Conservation (phyloP, 2,797 vertebrate genomes). For the Poecilia gillii region DNA sequence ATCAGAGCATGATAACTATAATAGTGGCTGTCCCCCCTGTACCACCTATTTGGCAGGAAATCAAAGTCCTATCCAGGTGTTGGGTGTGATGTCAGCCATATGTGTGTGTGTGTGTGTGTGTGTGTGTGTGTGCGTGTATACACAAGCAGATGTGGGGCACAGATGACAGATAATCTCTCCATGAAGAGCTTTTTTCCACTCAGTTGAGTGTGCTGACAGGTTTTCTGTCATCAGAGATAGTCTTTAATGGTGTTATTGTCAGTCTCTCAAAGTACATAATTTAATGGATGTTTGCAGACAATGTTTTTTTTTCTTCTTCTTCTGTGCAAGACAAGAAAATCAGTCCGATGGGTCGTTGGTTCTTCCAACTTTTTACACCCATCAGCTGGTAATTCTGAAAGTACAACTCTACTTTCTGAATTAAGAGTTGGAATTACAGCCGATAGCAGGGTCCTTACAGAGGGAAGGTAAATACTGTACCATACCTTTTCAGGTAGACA, state of each 20-base stretch:
- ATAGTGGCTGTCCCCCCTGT: conserved; percentile 62
- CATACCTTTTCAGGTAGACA: not conserved
- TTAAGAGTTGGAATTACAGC: too few species aligned
- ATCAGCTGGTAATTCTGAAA: not conserved
- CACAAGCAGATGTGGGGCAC: conserved; percentile 74
- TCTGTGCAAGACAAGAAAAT: not conserved
- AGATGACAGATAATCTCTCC: conserved; percentile 74
- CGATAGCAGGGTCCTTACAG: too few species aligned
- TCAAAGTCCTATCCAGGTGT: conserved; percentile 79
- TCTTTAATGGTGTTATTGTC: conserved; percentile 51
- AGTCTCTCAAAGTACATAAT: conserved; percentile 31
- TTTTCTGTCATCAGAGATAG: conserved; percentile 48
- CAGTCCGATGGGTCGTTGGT: not conserved
- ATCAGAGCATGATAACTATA: conserved; percentile 69
- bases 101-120: conserved; percentile 66
- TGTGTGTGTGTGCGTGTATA: conserved; percentile 61
- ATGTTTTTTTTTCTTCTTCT: not conserved
- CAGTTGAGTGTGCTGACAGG: conserved; percentile 41
- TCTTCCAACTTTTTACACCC: not conserved
- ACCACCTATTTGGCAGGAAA: conserved; percentile 77
- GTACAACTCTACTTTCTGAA: not conserved
- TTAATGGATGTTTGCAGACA: conserved; percentile 10
- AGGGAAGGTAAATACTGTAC: not conserved
- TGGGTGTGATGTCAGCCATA: conserved; percentile 74
- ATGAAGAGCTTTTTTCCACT: conserved; percentile 57